phyloP scores from a whole-genome alignment of 2,797 vertebrate species.

The Sus cebifrons region DNA sequence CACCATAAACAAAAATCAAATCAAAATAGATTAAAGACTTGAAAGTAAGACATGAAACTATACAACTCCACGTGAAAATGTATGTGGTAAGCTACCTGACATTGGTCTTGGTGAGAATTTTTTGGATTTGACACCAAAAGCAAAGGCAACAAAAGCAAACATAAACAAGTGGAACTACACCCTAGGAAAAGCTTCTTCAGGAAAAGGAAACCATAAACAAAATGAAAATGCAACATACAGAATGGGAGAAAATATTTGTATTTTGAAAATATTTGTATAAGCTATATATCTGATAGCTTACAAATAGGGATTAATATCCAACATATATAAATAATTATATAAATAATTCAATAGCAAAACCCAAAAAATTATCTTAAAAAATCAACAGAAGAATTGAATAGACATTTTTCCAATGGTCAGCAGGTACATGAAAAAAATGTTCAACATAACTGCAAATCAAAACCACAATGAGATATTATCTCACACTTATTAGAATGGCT shows the following conservation, averaged over 20 bases:
- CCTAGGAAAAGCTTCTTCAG: not conserved
- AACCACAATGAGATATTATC: not conserved
- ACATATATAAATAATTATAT: not conserved
- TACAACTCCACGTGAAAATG: not conserved
- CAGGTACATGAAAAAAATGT: not conserved
- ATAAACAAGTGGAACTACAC: not conserved
- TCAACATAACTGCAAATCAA: not conserved
- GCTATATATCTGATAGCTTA: not conserved
- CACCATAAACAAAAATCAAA: not conserved
- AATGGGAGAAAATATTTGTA: not conserved
- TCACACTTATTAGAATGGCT: not conserved
- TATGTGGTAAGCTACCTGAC: not conserved
- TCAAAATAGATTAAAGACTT: not conserved
- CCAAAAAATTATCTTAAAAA: not conserved
- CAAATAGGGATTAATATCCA: not conserved
- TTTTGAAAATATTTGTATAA: too few species aligned
- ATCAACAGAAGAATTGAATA: not conserved
- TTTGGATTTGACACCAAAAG: not conserved
- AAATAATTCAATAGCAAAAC: not conserved
- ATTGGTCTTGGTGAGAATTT: not conserved
- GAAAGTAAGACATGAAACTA: not conserved
- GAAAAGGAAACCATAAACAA: not conserved
- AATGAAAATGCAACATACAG: not conserved
- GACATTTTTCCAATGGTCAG: not conserved
- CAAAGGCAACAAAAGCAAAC: not conserved